Base-by-base conservation (phyloP, 2,797 vertebrate genomes). In the Hypotaenidia okinawae region DNA sequence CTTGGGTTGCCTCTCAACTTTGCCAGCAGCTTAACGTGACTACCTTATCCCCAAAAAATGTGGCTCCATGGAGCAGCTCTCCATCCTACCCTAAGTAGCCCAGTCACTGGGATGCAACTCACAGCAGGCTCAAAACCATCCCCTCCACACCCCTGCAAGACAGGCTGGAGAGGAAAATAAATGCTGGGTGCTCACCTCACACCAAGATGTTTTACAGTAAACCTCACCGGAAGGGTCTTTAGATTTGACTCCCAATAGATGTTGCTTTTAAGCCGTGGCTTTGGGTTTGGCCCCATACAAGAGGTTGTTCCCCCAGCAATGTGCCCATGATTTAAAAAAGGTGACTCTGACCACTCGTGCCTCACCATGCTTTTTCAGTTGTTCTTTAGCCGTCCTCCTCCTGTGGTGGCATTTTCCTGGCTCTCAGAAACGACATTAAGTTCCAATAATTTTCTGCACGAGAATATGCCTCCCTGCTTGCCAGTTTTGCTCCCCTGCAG, bases 401-500 rank as follows among this genome's bases (percentile, higher is more conserved):
- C 51, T 49, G 18, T 0, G 2, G 37, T 10, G 9, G 58, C 58
- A 81, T 91, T 92, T 93, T 89, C 11, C 63, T 91, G 84, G 75
- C 76, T 95, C 66, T 91, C 72, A 78, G 83, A 94, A 91, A 61
- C 61, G 94, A 61, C 82, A 55, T 75, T 59, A 68, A 93, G 78
- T 92, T 92, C 89, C 51, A 85, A 39, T 94, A n/a, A 92, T 89
- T 97, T 93, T 90, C 84, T 58, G 43, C 79, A 66, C 78, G 76
- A 88, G 83, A 76, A 94, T 87, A 94, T 87, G 78, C 72, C 75
- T 76, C 39, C 28, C 41, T 1, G 3, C 41, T 90, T 91, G 91
- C 79, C 84, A 93, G 92, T 78, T 96, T 78, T 91, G 73, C 33
- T 88, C 66, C 70, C 63, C 84, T 97, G 89, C 95, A 95, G 84